Percentiles rank a stretch among this genome's conserved stretches.
Evolutionary conservation across 2,797 vertebrate species (phyloP).

Genomic region (Triplophysa bombifrons): DNA sequence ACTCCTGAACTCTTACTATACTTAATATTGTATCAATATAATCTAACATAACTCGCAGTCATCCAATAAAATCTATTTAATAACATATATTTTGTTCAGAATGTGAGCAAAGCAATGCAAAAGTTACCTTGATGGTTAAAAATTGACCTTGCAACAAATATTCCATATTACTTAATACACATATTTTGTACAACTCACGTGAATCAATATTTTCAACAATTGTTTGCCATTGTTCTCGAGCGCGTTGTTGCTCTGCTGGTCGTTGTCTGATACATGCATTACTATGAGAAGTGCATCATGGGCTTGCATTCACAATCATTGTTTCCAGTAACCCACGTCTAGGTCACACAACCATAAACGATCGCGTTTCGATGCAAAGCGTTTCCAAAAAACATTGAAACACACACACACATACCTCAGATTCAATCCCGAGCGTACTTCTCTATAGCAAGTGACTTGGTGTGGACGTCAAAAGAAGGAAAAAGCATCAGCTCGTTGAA

Average conservation of each 20-base stretch:
- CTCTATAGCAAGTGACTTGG: slow-evolving; percentile 53
- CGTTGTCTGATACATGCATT: slow-evolving; percentile 44
- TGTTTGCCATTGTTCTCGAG: slow-evolving; percentile 38
- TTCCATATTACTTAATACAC: background rate
- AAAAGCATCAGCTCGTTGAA: slow-evolving; percentile 57
- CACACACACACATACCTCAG: slow-evolving; percentile 73
- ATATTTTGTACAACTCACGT: background rate
- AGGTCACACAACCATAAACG: slow-evolving; percentile 27
- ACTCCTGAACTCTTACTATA: slow-evolving; percentile 25
- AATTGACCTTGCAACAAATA: too few relatives aligned
- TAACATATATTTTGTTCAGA: background rate
- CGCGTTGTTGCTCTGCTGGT: slow-evolving; percentile 29
- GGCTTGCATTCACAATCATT: background rate
- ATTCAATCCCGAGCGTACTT: slow-evolving; percentile 69
- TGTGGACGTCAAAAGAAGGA: slow-evolving; percentile 10
- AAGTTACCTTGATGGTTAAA: background rate
- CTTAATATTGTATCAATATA: slow-evolving; percentile 36
- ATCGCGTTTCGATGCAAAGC: slow-evolving; percentile 18
- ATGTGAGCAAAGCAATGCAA: background rate
- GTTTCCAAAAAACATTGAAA: slow-evolving; percentile 44
- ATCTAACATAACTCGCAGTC: background rate
- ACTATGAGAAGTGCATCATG: slow-evolving; percentile 1
- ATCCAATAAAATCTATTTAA: background rate
- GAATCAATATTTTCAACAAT: slow-evolving; percentile 1
- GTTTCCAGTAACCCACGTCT: slow-evolving; percentile 17